Evolutionary conservation across 2,113 vertebrate species (phyloP), one percentile per base, ranked within the genome.

Genomic region (Equus quagga): DNA sequence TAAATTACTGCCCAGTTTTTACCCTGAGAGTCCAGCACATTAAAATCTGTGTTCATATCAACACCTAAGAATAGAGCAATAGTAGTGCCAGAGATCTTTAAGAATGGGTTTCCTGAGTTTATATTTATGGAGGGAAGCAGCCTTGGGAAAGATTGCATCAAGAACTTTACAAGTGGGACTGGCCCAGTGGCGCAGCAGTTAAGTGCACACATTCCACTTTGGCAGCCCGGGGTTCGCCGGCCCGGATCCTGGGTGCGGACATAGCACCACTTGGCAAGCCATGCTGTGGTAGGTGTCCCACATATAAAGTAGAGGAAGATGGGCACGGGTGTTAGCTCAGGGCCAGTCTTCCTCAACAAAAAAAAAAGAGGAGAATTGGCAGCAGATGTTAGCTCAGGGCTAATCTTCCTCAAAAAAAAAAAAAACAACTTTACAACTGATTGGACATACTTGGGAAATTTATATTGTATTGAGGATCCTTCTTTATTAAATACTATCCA

Each of bases 1-100:
- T 36, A 78, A 97, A 89, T 93, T 96, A 36, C 56, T 87, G n/a
- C 3, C 26, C 36, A 93, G 51, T 44, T 96, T 97, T 94, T 82
- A 90, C 24, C 33, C 36, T 83, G 69, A 65, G 60, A 87, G 26
- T 78, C 41, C n/a, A 95, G 23, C 58, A 75, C 75, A 3, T 88
- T 95, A 96, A 91, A 83, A 95, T 91, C 54, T 91, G 49, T 78
- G 33, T 79, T 86, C 18, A 85, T 76, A 28, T 81, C 51, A 94
- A 86, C 26, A 86, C 94, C 67, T 86, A 78, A 92, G 13, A 85
- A 46, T 76, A 92, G 44, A 92, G 11, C 31, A 70, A 56, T 83
- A 93, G 90, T 73, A 93, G 64, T 44, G 54, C 46, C 56, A 96
- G 75, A 96, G 49, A 62, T 91, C 86, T 54, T 73, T 87, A 82